Evolutionary conservation across 2,113 vertebrate species (phyloP).

Genomic region (Poeciliopsis occidentalis): DNA sequence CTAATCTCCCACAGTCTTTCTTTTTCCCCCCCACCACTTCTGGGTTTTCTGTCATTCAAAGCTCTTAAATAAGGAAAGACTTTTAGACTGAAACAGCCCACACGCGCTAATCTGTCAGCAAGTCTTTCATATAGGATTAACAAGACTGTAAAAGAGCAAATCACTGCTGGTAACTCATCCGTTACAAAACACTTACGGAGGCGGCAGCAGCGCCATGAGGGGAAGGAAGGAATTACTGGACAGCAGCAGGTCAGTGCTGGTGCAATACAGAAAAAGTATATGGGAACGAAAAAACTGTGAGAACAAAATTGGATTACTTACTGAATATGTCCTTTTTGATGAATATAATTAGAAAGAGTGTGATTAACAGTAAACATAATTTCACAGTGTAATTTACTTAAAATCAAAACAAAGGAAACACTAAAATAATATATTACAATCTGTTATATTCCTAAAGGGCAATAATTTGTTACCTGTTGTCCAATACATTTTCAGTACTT

Average conservation of each 20-base stretch:
- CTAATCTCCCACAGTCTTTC: constrained; percentile 10
- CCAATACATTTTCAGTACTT: too few relatives aligned
- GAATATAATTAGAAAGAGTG: too few relatives aligned
- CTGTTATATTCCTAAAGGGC: too few relatives aligned
- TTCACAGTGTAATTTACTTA: too few relatives aligned
- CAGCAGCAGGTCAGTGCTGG: background rate
- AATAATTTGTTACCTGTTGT: too few relatives aligned
- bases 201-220: background rate
- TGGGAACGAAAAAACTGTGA: background rate
- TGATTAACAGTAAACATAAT: too few relatives aligned
- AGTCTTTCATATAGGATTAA: constrained; percentile 47
- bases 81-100: constrained; percentile 29
- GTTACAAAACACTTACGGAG: background rate
- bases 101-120: constrained; percentile 25
- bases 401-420: too few relatives aligned
- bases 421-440: too few relatives aligned
- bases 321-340: too few relatives aligned
- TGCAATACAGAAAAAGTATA: background rate
- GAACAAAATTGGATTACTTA: too few relatives aligned
- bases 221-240: constrained; percentile 3
- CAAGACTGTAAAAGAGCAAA: constrained; percentile 42
- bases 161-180: constrained; percentile 20
- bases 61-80: background rate
- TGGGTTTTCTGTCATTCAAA: constrained; percentile 22
- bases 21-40: constrained; percentile 1